These are phyloP conservation scores for Onychostoma macrolepis DNA, from an alignment of 2,113 vertebrate genomes.

Conservation along the genomic window DNA sequence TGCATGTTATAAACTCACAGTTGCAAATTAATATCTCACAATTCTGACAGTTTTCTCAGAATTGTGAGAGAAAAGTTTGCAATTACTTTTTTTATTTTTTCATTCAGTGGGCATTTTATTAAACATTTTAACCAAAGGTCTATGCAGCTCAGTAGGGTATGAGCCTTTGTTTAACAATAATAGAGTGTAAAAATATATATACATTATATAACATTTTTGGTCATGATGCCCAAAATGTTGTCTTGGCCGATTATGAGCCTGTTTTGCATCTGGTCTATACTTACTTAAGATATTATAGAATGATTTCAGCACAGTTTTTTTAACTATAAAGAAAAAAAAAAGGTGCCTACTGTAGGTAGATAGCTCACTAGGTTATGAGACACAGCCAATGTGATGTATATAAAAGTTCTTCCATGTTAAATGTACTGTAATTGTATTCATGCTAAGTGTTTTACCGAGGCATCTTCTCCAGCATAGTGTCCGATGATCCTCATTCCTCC, in stretches of 20 bases:
- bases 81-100: too few species aligned
- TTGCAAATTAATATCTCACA: too few species aligned
- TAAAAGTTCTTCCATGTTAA: not conserved
- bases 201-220: not conserved
- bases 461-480: conserved; percentile 91
- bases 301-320: too few species aligned
- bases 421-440: not conserved
- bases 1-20: too few species aligned
- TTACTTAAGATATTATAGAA: too few species aligned
- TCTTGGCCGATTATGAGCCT: too few species aligned
- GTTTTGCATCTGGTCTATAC: not conserved
- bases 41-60: too few species aligned
- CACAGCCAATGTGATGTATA: not conserved
- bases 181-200: too few species aligned
- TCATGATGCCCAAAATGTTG: not conserved
- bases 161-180: not conserved
- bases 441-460: conserved; percentile 79
- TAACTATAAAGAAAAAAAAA: too few species aligned
- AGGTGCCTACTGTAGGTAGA: not conserved
- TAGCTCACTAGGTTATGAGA: not conserved
- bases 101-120: too few species aligned
- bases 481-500: conserved; percentile 85
- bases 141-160: too few species aligned
- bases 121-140: not conserved
- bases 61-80: too few species aligned